Evolutionary conservation across 2,797 vertebrate species (phyloP).

Genomic region (Serranus cabrilla): DNA sequence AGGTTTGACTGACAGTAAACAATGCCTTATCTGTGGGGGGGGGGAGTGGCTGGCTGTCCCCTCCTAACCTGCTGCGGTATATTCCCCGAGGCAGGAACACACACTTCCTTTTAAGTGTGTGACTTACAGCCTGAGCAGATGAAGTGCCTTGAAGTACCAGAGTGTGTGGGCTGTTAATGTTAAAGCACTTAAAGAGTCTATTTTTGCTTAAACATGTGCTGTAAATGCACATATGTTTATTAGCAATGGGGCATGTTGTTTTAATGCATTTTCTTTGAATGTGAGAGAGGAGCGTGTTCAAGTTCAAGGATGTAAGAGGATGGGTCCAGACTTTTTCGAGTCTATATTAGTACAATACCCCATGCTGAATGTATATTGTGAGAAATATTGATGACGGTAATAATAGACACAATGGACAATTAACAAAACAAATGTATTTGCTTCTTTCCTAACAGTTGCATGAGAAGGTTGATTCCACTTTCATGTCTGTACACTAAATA

Average conservation of each 20-base stretch:
- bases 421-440: neutral
- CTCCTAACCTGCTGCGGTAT: slow-evolving; percentile 14
- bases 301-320: neutral
- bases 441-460: neutral
- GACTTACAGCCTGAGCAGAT: slow-evolving; percentile 31
- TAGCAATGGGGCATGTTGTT: neutral
- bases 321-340: neutral
- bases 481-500: too few species aligned
- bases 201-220: neutral
- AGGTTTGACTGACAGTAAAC: slow-evolving; percentile 50
- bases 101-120: slow-evolving; percentile 29
- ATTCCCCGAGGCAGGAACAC: slow-evolving; percentile 9
- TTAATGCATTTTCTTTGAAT: neutral
- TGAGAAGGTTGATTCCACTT: too few species aligned
- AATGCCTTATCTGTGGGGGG: slow-evolving; percentile 43
- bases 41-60: slow-evolving; percentile 35
- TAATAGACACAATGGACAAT: neutral
- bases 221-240: neutral
- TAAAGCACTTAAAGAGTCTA: slow-evolving; percentile 6
- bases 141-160: slow-evolving; percentile 14
- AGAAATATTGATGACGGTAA: neutral
- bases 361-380: neutral
- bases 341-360: neutral
- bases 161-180: slow-evolving; percentile 34
- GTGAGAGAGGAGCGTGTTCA: neutral